These are phyloP conservation scores for Elysia chlorotica DNA, from an alignment of 1,140 invertebrate species.

Conservation along the genomic window DNA sequence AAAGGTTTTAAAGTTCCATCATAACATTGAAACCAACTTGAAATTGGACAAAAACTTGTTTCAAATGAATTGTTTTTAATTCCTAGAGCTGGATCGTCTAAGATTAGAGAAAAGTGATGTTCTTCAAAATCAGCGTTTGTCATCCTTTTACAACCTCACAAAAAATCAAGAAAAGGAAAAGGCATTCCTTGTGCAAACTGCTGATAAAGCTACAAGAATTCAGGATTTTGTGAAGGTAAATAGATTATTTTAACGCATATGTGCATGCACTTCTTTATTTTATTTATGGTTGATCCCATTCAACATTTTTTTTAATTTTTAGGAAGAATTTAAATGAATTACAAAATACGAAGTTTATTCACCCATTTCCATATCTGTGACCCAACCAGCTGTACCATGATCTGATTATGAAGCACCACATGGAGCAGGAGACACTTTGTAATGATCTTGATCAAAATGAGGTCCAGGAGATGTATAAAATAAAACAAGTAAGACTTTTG, in stretches of 20 bases:
- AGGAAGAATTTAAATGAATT: too few relatives aligned
- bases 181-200: slow-evolving; percentile 29
- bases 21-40: too few relatives aligned
- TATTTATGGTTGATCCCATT: too few relatives aligned
- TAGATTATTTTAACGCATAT: too few relatives aligned
- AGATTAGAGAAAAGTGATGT: slow-evolving; percentile 28
- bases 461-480: slow-evolving; percentile 40
- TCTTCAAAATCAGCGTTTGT: slow-evolving; percentile 31
- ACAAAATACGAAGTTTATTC: too few relatives aligned
- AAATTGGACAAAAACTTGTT: too few relatives aligned
- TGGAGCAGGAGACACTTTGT: slow-evolving; percentile 36
- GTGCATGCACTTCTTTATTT: too few relatives aligned
- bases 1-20: too few relatives aligned
- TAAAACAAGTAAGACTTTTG: slow-evolving; percentile 39
- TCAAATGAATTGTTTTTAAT: too few relatives aligned
- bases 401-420: slow-evolving; percentile 41
- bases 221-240: slow-evolving; percentile 42
- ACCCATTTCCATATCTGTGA: too few relatives aligned
- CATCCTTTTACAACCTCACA: slow-evolving; percentile 30
- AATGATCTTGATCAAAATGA: slow-evolving; percentile 45
- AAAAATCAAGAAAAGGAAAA: slow-evolving; percentile 47
- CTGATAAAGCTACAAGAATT: slow-evolving; percentile 34
- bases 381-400: slow-evolving; percentile 41
- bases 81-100: background rate
- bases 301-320: too few relatives aligned